phyloP scores from a whole-genome alignment of 1,140 invertebrate species.

The Telenomus remus region DNA sequence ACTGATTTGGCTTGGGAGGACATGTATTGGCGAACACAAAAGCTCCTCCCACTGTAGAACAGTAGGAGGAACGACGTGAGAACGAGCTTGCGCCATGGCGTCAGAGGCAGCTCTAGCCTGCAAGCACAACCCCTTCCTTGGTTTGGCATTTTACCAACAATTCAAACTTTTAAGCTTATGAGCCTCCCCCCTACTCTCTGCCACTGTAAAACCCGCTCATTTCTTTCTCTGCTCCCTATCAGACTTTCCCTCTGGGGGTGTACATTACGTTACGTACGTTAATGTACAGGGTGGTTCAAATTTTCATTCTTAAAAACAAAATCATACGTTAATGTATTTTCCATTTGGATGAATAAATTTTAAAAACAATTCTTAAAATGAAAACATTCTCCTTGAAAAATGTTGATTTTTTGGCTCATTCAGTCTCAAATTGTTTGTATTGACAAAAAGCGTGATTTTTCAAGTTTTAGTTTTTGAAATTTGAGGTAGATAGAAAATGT shows the following conservation, averaged over 20 bases:
- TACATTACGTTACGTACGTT: conserved; percentile 8
- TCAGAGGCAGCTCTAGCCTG: conserved; percentile 40
- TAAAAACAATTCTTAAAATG: no score
- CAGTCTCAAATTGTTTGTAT: no score
- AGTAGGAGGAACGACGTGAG: conserved; percentile 65
- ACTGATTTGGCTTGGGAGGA: conserved; percentile 65
- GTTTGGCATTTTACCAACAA: conserved; percentile 66
- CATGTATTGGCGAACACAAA: conserved; percentile 71
- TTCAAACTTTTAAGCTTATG: conserved; percentile 66
- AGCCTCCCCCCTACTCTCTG: conserved; percentile 41
- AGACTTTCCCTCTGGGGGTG: conserved; percentile 6
- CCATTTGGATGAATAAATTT: no score
- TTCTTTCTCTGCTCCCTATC: conserved; percentile 9
- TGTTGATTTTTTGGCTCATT: no score
- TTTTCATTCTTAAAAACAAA: background rate
- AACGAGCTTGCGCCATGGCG: conserved; percentile 67
- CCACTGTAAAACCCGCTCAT: conserved; percentile 21
- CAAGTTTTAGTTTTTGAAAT: no score
- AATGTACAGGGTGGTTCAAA: conserved; percentile 16
- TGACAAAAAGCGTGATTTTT: no score
- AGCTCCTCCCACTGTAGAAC: conserved; percentile 70
- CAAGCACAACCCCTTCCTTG: conserved; percentile 70
- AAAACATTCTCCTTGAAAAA: no score
- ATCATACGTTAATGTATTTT: no score
- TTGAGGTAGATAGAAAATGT: no score